These are phyloP conservation scores for Struthidea cinerea DNA, from an alignment of 2,113 vertebrate genomes.

Conservation along the genomic window DNA sequence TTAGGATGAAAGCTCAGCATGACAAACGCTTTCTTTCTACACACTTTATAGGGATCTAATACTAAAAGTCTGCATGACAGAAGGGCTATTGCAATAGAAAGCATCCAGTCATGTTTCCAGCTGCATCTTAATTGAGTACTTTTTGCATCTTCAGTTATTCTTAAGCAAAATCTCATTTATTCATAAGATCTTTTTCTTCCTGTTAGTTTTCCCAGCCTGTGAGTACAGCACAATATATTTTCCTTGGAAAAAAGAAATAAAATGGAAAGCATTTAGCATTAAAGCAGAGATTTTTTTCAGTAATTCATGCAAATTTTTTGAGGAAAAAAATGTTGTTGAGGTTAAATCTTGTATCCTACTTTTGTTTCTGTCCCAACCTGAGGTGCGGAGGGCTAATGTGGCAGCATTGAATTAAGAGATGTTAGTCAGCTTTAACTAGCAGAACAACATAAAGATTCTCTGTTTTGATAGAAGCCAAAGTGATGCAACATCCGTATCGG, in stretches of 20 bases:
- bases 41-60: background rate
- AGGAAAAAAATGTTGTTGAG: background rate
- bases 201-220: background rate
- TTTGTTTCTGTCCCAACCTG: background rate
- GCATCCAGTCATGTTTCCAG: background rate
- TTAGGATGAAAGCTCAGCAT: background rate
- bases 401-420: background rate
- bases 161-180: background rate
- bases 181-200: background rate
- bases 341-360: background rate
- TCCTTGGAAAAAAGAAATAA: background rate
- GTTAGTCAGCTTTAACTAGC: background rate
- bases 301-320: background rate
- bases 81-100: background rate
- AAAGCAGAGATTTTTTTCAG: background rate
- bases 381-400: background rate
- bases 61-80: background rate
- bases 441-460: background rate
- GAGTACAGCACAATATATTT: background rate
- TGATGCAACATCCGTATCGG: background rate
- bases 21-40: background rate
- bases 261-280: background rate
- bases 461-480: background rate
- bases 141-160: background rate
- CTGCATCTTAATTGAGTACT: background rate